Base-by-base conservation (phyloP, 2,113 vertebrate species). In the Cottus gobio region DNA sequence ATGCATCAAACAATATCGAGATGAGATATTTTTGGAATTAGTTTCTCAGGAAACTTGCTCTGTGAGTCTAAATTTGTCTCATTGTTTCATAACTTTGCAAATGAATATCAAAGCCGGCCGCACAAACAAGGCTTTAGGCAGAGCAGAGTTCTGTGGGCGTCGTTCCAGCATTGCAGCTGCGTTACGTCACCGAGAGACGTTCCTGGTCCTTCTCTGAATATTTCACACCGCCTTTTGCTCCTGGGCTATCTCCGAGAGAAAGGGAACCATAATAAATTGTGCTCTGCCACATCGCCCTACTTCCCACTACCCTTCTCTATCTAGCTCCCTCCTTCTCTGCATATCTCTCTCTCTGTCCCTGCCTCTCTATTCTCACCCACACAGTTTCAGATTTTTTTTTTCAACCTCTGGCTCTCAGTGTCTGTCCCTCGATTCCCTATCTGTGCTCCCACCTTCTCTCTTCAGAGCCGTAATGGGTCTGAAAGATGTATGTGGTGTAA, bases 401-500 rank as follows among this genome's bases (percentile, higher is more conserved):
- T 39, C 37, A 65, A 68, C 62, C 77, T 63, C 63, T 75, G 28
- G 52, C 39, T 77, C 67, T 87, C 44, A 24, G 42, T 82, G 65
- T 75, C 69, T 30, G n/a, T 85, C 76, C 28, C 87, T 83, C 13
- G 0, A 50, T 71, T 84, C 57, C 44, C 34, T 71, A 8, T 82
- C 56, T 83, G 30, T 62, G 46, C 75, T 30, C 9, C 73, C 57
- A 22, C 67, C 52, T 37, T 56, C 75, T 46, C 67, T 62, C 75
- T 54, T 81, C 70, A 56, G 61, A 82, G 73, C 57, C 71, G 73
- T 91, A 92, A 91, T 90, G 85, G 75, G 42, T 88, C 76, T 90
- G 82, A 90, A 90, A 92, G 87, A 91, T 92, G 79, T 65, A 86
- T 91, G 89, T 91, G 86, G 93, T 91, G 85, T 90, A 88, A 94